A percentile compares a stretch with the other conserved stretches of the same genome.
Evolutionary conservation across 2,113 vertebrate genomes (phyloP).

Genomic region (Pantherophis guttatus): DNA sequence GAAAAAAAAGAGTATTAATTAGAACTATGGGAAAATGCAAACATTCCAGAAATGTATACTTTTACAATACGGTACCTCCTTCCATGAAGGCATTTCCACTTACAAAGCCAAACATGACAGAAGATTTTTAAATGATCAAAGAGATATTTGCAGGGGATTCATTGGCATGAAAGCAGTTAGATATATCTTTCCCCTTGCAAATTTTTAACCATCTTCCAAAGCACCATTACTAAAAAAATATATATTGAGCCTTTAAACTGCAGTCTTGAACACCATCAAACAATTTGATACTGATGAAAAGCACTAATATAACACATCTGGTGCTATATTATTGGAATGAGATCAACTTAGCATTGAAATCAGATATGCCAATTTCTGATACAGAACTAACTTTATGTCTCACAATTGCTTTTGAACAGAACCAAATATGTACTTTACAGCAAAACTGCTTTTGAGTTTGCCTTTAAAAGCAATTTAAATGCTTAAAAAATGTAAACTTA

Average conservation of each 20-base stretch:
- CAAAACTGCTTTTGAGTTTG: not conserved
- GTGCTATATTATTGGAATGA: not conserved
- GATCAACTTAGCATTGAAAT: not conserved
- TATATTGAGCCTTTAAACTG: not conserved
- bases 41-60: not conserved
- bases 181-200: not conserved
- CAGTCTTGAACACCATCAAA: not conserved
- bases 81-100: not conserved
- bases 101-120: not conserved
- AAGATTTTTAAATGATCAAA: not conserved
- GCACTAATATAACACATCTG: not conserved
- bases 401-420: not conserved
- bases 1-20: slow-evolving; percentile 17
- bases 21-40: not conserved
- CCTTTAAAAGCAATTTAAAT: not conserved
- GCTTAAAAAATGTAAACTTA: not conserved
- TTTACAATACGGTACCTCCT: not conserved
- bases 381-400: not conserved
- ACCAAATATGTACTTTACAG: not conserved
- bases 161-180: too few relatives aligned
- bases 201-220: not conserved
- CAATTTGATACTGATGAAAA: not conserved
- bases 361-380: not conserved
- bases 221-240: not conserved
- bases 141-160: not conserved